Percentiles rank a stretch among this genome's conserved stretches.
These are phyloP conservation scores for Phlogophora meticulosa DNA, from an alignment of 2,888 invertebrate species.

Conservation along the genomic window DNA sequence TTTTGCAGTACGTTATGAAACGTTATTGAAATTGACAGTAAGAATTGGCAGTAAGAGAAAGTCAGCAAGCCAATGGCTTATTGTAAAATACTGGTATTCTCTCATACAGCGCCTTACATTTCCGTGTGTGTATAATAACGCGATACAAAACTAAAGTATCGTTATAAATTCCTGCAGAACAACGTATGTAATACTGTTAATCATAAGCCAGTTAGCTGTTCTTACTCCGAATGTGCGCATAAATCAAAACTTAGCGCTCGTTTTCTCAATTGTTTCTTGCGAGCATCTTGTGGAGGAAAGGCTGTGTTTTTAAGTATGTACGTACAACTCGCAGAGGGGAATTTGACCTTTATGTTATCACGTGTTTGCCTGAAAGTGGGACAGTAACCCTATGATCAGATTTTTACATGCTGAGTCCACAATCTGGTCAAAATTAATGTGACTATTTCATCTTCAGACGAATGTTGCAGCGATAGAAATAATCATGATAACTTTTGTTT, in stretches of 20 bases:
- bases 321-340: background rate
- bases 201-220: constrained; percentile 64
- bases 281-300: constrained; percentile 26
- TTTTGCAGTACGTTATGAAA: too few species aligned
- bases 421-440: too few species aligned
- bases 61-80: too few species aligned
- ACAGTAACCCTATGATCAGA: too few species aligned
- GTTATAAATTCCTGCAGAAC: constrained; percentile 59
- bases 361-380: background rate
- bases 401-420: too few species aligned
- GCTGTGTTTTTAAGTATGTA: constrained; percentile 32
- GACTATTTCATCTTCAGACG: too few species aligned
- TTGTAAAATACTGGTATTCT: too few species aligned
- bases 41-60: too few species aligned
- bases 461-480: too few species aligned
- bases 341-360: background rate
- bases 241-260: constrained; percentile 70
- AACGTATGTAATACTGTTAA: constrained; percentile 66
- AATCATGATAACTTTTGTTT: too few species aligned
- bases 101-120: background rate
- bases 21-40: too few species aligned
- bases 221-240: constrained; percentile 61
- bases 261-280: constrained; percentile 45
- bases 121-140: constrained; percentile 22
- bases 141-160: constrained; percentile 56